A percentile compares a stretch with the other conserved stretches of the same genome.
Conservation (phyloP, 1,140 invertebrate species). For the Tachypleus tridentatus region DNA sequence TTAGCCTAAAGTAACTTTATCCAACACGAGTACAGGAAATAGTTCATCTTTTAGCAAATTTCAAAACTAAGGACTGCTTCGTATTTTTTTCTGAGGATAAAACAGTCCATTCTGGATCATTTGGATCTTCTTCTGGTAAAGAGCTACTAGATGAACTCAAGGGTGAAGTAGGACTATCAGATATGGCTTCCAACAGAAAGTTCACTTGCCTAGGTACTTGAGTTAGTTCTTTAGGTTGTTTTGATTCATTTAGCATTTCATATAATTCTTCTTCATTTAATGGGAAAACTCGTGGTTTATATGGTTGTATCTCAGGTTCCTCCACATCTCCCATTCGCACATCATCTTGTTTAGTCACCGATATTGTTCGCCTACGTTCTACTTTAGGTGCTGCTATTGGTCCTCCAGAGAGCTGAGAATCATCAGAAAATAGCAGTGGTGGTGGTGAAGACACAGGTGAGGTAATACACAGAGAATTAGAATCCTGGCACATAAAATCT, state of each 20-base stretch:
- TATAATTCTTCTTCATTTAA: conserved; percentile 53
- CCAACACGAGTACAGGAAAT: too few species aligned
- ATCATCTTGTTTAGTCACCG: neutral
- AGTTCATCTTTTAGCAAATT: too few species aligned
- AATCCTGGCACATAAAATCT: conserved; percentile 1
- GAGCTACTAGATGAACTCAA: conserved; percentile 38
- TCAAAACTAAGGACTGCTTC: too few species aligned
- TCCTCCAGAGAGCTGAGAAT: neutral
- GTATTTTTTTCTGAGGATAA: too few species aligned
- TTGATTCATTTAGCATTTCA: conserved; percentile 47
- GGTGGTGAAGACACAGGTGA: neutral
- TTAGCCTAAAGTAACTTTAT: too few species aligned
- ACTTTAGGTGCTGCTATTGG: neutral
- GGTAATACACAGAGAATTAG: neutral
- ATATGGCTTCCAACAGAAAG: neutral
- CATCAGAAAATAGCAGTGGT: conserved; percentile 21
- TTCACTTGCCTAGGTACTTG: neutral
- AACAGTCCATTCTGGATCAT: conserved; percentile 21
- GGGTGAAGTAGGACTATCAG: conserved; percentile 40
- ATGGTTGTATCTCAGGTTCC: conserved; percentile 40
- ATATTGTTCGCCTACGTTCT: neutral
- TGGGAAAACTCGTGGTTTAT: conserved; percentile 59
- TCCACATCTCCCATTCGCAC: conserved; percentile 1
- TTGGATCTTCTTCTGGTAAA: conserved; percentile 46
- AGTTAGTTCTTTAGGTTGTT: conserved; percentile 26